Base-by-base conservation (phyloP, 1,140 invertebrate species). In the Choristoneura fumiferana region DNA sequence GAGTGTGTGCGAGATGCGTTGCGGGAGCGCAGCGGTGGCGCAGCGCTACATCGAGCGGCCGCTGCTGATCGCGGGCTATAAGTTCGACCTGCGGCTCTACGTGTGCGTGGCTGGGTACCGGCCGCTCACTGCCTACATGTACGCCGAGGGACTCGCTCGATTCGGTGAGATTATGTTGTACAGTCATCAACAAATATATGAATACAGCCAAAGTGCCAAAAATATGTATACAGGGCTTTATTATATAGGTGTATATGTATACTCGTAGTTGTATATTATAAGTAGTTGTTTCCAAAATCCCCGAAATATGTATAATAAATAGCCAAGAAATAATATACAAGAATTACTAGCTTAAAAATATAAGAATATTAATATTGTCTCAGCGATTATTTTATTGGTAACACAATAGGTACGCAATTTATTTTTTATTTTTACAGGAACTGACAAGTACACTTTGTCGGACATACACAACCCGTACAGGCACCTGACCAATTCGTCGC, bases 401-500 rank as follows among this genome's bases (percentile, higher is more conserved):
- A n/a, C n/a, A n/a, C n/a, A n/a, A n/a, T n/a, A n/a, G n/a, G n/a
- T n/a, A n/a, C n/a, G n/a, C n/a, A n/a, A n/a, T n/a, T n/a, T n/a
- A n/a, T n/a, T 29, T 6, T 29, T 3, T 29, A 29, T 29, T 3
- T 82, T 76, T 43, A 40, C 92, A 90, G 89, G 89, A 3, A 96
- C 95, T 0, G 94, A 95, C 69, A 96, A 95, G 77, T 96, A 95
- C 78, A 94, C 92, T 0, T 75, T 96, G 37, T 92, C 93, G 10
- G 92, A 94, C 71, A 87, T 97, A 10, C 92, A 93, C 58, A 96
- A 97, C 78, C 92, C 93, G 0, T 97, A 95, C 81, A 91, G 95
- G 39, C 96, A 97, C 82, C 84, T 97, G 39, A 97, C 96, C 0
- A 97, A 97, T 81, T 95, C 94, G 38, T 96, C 95, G 0, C 91